Percentiles rank a stretch among this genome's conserved stretches.
Conservation (phyloP, 1,140 invertebrate genomes). For the Drosophila parvula region DNA sequence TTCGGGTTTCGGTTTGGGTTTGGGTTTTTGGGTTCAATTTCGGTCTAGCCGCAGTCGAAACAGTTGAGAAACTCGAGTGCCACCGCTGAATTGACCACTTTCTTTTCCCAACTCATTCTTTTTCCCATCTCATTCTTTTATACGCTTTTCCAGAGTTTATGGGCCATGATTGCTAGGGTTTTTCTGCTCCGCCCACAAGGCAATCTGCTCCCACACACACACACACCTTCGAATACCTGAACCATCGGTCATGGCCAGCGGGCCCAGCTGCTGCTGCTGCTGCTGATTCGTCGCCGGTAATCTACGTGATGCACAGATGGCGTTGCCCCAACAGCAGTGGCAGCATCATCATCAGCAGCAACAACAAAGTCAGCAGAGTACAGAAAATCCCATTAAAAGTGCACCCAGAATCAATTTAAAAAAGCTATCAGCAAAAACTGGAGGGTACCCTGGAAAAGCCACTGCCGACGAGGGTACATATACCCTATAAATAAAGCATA, state of each 20-base stretch:
- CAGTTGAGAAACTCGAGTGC: conserved; percentile 18
- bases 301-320: conserved; percentile 36
- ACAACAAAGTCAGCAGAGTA: conserved; percentile 18
- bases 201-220: conserved; percentile 27
- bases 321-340: conserved; percentile 3
- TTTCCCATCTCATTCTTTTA: background rate
- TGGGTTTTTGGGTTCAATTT: conserved; percentile 35
- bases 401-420: conserved; percentile 61
- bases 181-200: conserved; percentile 12
- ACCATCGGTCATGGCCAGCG: conserved; percentile 37
- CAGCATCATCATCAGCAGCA: conserved; percentile 5
- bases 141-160: conserved; percentile 7
- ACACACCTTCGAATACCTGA: conserved; percentile 21
- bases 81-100: conserved; percentile 33
- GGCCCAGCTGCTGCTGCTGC: conserved; percentile 35
- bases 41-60: conserved; percentile 15
- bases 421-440: conserved; percentile 37
- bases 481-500: background rate
- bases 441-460: conserved; percentile 7
- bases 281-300: conserved; percentile 32
- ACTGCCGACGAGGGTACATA: background rate
- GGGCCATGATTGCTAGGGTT: conserved; percentile 27
- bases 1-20: conserved; percentile 30
- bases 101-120: conserved; percentile 8
- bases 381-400: conserved; percentile 56